phyloP scores from a whole-genome alignment of 1,140 invertebrate genomes.

The Notospermus geniculatus region DNA sequence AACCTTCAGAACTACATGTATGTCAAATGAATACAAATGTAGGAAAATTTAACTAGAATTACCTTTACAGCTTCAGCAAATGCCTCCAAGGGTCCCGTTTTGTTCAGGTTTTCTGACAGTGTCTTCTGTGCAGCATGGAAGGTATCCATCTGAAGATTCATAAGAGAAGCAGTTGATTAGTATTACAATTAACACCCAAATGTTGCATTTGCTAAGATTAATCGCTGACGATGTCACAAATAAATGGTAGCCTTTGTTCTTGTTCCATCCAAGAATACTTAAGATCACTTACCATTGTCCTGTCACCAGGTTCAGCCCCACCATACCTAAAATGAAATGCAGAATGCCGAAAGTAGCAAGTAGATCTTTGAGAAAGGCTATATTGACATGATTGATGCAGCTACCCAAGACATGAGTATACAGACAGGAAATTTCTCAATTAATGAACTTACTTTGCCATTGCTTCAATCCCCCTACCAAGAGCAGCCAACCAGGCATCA shows the following conservation, averaged over 20 bases:
- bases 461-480: conserved; percentile 60
- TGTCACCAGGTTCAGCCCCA: conserved; percentile 69
- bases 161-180: neutral
- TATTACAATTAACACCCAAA: no score
- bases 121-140: conserved; percentile 46
- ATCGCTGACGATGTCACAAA: no score
- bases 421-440: no score
- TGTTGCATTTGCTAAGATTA: no score
- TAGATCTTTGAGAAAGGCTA: neutral
- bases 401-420: no score
- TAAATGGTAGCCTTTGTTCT: no score
- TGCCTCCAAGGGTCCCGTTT: conserved; percentile 23
- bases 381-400: neutral
- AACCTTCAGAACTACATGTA: no score
- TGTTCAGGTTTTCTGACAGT: conserved; percentile 13
- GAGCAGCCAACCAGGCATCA: conserved; percentile 58
- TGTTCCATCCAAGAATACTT: no score
- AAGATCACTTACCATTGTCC: conserved; percentile 67
- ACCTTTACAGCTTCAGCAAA: conserved; percentile 31
- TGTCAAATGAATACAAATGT: no score
- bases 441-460: conserved; percentile 52
- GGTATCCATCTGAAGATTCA: conserved; percentile 60
- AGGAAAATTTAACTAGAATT: no score
- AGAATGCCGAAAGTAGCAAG: neutral
- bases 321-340: conserved; percentile 63